A percentile compares a stretch with the other conserved stretches of the same genome.
These are phyloP conservation scores for Odontophorus gujanensis DNA, from an alignment of 2,113 vertebrate species.

Conservation along the genomic window DNA sequence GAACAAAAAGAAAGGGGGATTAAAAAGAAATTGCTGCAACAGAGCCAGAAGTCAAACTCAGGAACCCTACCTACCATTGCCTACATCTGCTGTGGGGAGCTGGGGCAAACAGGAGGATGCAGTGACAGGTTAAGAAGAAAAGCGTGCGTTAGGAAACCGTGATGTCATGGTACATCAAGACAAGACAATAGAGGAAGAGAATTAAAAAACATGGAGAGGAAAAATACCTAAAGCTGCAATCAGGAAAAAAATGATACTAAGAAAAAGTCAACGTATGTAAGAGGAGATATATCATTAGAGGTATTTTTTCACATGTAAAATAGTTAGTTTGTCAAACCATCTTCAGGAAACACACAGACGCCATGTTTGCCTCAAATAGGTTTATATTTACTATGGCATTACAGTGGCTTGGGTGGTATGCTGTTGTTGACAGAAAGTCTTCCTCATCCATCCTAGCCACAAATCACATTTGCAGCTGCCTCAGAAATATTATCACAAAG, in stretches of 20 bases:
- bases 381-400: not conserved
- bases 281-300: not conserved
- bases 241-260: not conserved
- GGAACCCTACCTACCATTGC: not conserved
- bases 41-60: not conserved
- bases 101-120: not conserved
- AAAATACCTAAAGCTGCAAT: not conserved
- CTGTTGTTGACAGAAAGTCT: not conserved
- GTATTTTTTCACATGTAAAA: conserved; percentile 6
- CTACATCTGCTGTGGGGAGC: not conserved
- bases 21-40: not conserved
- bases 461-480: not conserved
- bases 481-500: not conserved
- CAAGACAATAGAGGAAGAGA: not conserved
- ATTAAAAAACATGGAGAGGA: not conserved
- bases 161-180: not conserved
- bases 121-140: not conserved
- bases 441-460: not conserved
- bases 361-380: not conserved
- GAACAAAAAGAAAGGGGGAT: not conserved
- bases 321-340: not conserved
- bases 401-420: not conserved
- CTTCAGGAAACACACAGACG: not conserved
- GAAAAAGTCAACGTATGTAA: not conserved
- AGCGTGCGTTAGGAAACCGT: not conserved